Percentiles rank a stretch among this genome's conserved stretches.
These are phyloP conservation scores for Lasioglossum albipes DNA, from an alignment of 1,140 invertebrate genomes.

Conservation along the genomic window DNA sequence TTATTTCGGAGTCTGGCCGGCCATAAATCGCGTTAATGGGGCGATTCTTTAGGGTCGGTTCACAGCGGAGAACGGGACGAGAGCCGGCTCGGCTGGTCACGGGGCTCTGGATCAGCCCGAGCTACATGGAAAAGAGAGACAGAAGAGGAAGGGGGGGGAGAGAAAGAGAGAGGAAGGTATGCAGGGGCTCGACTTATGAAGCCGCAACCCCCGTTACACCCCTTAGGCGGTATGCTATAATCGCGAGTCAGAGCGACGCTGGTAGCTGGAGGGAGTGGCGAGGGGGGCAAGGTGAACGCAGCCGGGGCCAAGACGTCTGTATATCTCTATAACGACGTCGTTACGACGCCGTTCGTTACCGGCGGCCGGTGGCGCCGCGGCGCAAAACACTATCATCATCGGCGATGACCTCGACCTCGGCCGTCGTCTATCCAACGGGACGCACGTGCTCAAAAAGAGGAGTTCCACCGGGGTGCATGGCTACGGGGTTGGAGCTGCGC, in stretches of 20 bases:
- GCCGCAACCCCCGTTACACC: constrained; percentile 60
- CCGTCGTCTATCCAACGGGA: constrained; percentile 35
- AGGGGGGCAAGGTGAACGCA: constrained; percentile 50
- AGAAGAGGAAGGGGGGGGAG: not conserved
- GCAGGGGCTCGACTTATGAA: constrained; percentile 67
- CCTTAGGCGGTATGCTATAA: constrained; percentile 65
- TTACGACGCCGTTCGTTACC: constrained; percentile 75
- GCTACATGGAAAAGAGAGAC: constrained; percentile 1
- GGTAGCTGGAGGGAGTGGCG: not conserved
- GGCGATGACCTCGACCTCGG: constrained; percentile 49
- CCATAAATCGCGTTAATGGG: constrained; percentile 72
- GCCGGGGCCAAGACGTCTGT: constrained; percentile 64
- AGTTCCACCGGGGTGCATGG: not conserved
- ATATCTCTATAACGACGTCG: constrained; percentile 66
- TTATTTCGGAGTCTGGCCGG: constrained; percentile 62
- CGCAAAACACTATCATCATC: constrained; percentile 49
- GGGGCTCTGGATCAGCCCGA: not conserved
- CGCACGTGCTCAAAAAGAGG: constrained; percentile 18
- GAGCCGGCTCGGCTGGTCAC: constrained; percentile 34
- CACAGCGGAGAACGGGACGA: constrained; percentile 49
- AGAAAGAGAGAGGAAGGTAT: constrained; percentile 51
- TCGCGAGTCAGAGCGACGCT: constrained; percentile 32
- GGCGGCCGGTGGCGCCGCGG: constrained; percentile 7
- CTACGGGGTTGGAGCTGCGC: too few species aligned
- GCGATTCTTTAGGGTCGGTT: constrained; percentile 66